phyloP scores from a whole-genome alignment of 2,797 vertebrate species.

The Gorsachius magnificus region DNA sequence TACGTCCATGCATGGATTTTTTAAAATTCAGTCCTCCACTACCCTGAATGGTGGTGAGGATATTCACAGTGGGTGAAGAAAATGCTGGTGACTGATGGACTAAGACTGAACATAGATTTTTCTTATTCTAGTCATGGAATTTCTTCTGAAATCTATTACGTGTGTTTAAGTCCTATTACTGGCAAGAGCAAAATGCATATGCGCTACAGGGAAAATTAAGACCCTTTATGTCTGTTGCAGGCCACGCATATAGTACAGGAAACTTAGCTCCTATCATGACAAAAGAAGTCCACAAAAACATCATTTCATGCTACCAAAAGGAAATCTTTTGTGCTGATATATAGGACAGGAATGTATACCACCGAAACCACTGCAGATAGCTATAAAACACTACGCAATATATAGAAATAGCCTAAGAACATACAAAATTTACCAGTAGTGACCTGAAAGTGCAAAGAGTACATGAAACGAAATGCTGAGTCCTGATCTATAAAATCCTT shows the following conservation, averaged over 20 bases:
- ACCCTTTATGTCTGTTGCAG: slow-evolving; percentile 47
- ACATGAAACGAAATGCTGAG: slow-evolving; percentile 49
- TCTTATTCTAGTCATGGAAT: slow-evolving; percentile 20
- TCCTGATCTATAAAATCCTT: slow-evolving; percentile 52
- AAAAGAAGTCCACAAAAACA: slow-evolving; percentile 52
- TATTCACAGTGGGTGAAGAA: slow-evolving; percentile 48
- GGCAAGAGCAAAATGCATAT: slow-evolving; percentile 32
- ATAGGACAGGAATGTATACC: slow-evolving; percentile 20
- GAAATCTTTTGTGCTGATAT: slow-evolving; percentile 18
- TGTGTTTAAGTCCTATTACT: slow-evolving; percentile 43
- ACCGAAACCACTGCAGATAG: slow-evolving; percentile 42
- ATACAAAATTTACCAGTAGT: slow-evolving; percentile 58
- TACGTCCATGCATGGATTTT: neutral
- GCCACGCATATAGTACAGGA: slow-evolving; percentile 30
- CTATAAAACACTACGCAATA: slow-evolving; percentile 30
- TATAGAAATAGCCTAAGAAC: slow-evolving; percentile 41
- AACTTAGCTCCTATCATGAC: slow-evolving; percentile 35
- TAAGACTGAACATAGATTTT: slow-evolving; percentile 33
- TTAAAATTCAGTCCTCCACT: slow-evolving; percentile 14
- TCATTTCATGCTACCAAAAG: slow-evolving; percentile 19
- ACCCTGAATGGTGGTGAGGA: neutral
- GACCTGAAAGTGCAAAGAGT: slow-evolving; percentile 61
- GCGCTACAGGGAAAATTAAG: neutral
- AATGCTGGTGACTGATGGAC: slow-evolving; percentile 46
- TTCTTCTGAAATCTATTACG: neutral